Base-by-base conservation (phyloP, 92 coral and sea anemone species). In the Galaxea fascicularis region DNA sequence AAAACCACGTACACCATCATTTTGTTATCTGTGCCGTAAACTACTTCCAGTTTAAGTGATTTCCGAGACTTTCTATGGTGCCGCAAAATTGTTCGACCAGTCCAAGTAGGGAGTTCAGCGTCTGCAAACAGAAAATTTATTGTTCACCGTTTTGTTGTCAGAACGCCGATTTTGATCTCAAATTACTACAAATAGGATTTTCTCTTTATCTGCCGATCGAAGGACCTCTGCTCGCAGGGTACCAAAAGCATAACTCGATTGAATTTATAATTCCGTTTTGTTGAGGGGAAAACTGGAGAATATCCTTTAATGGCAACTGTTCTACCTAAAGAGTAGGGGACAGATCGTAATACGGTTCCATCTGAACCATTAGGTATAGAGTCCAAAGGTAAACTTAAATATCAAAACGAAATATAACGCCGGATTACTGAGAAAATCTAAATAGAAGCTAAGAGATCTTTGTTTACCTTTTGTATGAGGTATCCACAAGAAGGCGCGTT, bases 381-480 rank as follows among this genome's bases (percentile, higher is more conserved):
- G 24, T 58, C 25, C 24, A 57, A 16, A 12, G 25, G 17, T n/a
- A 35, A 28, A 25, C 20, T 20, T 10, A 29, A 4, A 21, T 78
- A 29, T 60, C 4, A 17, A 15, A 25, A 60, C 60, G 30, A 59
- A 44, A 63, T 58, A 59, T n/a, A 39, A 41, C 71, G n/a, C 71
- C 14, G 44, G 57, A 20, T 60, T 59, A 59, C 25, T 77, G 24
- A 62, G 41, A 78, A 63, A 64, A 26, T 45, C 47, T 47, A 78
- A 58, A 58, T 35, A 44, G 51, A 24, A 20, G 4, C 47, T 18
- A 30, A 29, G 35, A 56, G 79, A 24, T 30, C 18, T 16, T 45
- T 79, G 63, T 53, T 65, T 79, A 79, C 84, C 84, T 79, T 65
- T 51, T 47, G 41, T 71, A 11, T 13, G 65, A 65, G 30, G 30